Percentiles rank a stretch among this genome's conserved stretches.
These are phyloP conservation scores for Marasmarcha lunaedactyla DNA, from an alignment of 2,888 invertebrate species.

Conservation along the genomic window DNA sequence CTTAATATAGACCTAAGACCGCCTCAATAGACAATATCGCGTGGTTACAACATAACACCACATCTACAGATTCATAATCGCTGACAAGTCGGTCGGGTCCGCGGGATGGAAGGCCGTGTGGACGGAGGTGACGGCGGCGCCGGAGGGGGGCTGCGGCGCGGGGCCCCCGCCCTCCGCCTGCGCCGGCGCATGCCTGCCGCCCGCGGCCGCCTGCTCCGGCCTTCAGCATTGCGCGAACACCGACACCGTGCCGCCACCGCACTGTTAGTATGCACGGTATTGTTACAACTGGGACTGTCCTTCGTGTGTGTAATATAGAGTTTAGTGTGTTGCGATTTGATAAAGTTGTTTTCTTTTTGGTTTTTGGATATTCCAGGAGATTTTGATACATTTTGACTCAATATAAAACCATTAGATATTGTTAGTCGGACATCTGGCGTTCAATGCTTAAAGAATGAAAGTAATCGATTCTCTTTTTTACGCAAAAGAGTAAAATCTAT, in stretches of 20 bases:
- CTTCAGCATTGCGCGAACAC: constrained; percentile 78
- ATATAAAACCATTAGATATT: too few species aligned
- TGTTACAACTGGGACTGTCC: neutral
- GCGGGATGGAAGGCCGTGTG: constrained; percentile 94
- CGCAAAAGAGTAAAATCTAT: too few species aligned
- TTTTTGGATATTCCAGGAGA: too few species aligned
- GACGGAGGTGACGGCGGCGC: constrained; percentile 85
- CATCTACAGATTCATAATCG: constrained; percentile 86
- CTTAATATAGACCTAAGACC: too few species aligned
- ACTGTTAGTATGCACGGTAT: constrained; percentile 80
- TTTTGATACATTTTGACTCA: too few species aligned
- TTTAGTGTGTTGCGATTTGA: too few species aligned
- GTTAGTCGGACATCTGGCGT: too few species aligned
- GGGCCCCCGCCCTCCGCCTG: constrained; percentile 25
- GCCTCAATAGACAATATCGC: too few species aligned
- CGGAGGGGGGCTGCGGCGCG: constrained; percentile 39
- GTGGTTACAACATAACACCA: too few species aligned
- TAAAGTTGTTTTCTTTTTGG: too few species aligned
- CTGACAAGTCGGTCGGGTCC: constrained; percentile 94
- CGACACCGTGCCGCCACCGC: constrained; percentile 66
- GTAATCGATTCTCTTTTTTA: too few species aligned
- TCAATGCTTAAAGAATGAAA: too few species aligned
- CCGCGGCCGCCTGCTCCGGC: constrained; percentile 49
- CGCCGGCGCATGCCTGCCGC: constrained; percentile 46
- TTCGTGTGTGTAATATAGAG: neutral